These are phyloP conservation scores for Tetragnatha versicolor DNA, from an alignment of 1,140 invertebrate genomes.

Conservation along the genomic window DNA sequence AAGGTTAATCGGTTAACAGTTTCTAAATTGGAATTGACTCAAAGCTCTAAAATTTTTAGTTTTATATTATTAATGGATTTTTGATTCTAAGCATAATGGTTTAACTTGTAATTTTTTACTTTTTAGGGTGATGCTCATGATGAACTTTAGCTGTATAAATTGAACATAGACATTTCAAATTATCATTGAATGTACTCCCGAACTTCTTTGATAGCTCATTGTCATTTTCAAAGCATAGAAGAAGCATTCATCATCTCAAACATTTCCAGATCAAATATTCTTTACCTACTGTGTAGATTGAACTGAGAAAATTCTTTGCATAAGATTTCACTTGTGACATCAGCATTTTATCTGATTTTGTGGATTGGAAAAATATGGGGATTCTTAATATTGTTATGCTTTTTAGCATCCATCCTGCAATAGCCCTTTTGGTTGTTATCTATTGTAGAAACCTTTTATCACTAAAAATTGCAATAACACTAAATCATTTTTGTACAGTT, in stretches of 20 bases:
- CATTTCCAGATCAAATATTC: not conserved
- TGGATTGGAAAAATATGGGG: no score
- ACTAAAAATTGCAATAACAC: not conserved
- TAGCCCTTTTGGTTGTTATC: no score
- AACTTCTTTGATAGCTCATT: not conserved
- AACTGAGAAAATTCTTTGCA: not conserved
- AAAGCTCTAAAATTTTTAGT: not conserved
- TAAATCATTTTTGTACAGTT: not conserved
- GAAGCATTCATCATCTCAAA: constrained; percentile 1
- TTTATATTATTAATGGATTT: no score
- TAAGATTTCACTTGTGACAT: not conserved
- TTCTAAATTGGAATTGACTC: not conserved
- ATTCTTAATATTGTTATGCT: not conserved
- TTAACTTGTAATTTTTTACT: not conserved
- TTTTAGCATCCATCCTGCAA: not conserved
- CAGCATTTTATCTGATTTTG: not conserved
- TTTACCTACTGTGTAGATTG: not conserved
- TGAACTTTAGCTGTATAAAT: constrained; percentile 27
- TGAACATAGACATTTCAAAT: not conserved
- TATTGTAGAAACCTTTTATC: not conserved
- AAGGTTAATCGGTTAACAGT: not conserved
- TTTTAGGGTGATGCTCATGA: constrained; percentile 36
- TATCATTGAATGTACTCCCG: not conserved
- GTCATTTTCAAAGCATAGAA: not conserved
- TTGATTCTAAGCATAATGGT: not conserved